phyloP scores from a whole-genome alignment of 1,140 invertebrate species.

The Acromyrmex charruanus region DNA sequence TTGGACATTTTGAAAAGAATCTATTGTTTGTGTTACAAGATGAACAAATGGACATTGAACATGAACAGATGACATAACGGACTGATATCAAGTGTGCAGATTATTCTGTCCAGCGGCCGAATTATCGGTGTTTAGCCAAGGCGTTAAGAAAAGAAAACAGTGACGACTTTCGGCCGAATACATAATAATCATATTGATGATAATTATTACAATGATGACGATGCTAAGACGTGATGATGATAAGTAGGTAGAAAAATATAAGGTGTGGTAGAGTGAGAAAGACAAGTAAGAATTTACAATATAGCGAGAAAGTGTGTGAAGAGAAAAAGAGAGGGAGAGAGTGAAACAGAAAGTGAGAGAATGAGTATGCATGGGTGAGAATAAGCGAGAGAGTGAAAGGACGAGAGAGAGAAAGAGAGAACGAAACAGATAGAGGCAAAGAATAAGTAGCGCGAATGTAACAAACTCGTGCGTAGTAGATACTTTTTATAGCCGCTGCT shows the following conservation, averaged over 20 bases:
- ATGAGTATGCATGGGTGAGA: slow-evolving; percentile 9
- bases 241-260: slow-evolving; percentile 31
- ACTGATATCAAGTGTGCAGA: slow-evolving; percentile 54
- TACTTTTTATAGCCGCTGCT: slow-evolving; percentile 77
- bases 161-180: slow-evolving; percentile 45
- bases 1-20: slow-evolving; percentile 86
- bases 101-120: slow-evolving; percentile 50
- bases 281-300: slow-evolving; percentile 47
- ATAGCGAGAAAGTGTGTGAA: not conserved
- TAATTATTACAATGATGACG: slow-evolving; percentile 39
- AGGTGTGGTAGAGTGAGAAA: slow-evolving; percentile 35
- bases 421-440: slow-evolving; percentile 29
- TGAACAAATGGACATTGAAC: slow-evolving; percentile 73
- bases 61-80: slow-evolving; percentile 54
- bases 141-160: slow-evolving; percentile 31
- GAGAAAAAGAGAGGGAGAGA: not conserved
- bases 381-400: slow-evolving; percentile 22
- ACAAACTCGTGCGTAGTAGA: slow-evolving; percentile 74
- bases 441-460: slow-evolving; percentile 69
- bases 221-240: slow-evolving; percentile 23
- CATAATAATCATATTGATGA: slow-evolving; percentile 28
- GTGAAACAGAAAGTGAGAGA: slow-evolving; percentile 7
- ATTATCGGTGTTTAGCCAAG: slow-evolving; percentile 49
- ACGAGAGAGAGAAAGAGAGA: slow-evolving; percentile 9
- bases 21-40: slow-evolving; percentile 85